These are phyloP conservation scores for Rhinichthys osculus DNA, from an alignment of 2,797 vertebrate genomes.

Conservation along the genomic window DNA sequence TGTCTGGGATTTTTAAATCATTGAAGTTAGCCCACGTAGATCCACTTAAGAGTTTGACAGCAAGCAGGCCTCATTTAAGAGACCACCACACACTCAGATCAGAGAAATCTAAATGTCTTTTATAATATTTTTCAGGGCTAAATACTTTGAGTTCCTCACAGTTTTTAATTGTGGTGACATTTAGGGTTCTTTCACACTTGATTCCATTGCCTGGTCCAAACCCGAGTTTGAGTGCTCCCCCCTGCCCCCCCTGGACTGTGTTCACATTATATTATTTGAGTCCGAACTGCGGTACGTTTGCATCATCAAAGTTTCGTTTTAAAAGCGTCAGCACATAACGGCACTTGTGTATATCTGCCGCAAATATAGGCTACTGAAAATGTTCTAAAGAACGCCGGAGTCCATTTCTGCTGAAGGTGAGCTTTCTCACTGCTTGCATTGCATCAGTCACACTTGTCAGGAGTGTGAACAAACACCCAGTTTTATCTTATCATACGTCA, in stretches of 20 bases:
- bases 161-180: slow-evolving; percentile 22
- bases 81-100: neutral
- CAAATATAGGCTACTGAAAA: too few species aligned
- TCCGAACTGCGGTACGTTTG: neutral
- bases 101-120: slow-evolving; percentile 9
- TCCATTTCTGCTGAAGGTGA: too few species aligned
- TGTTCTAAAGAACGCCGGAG: too few species aligned
- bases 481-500: neutral
- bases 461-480: too few species aligned
- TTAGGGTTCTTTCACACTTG: neutral
- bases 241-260: neutral
- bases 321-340: too few species aligned
- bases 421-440: too few species aligned
- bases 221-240: neutral
- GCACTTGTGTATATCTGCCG: too few species aligned
- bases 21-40: slow-evolving; percentile 41
- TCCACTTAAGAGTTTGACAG: slow-evolving; percentile 41
- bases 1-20: slow-evolving; percentile 56
- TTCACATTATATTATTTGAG: neutral
- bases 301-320: neutral
- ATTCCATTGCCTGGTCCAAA: neutral
- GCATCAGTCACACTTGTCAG: too few species aligned
- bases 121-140: neutral
- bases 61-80: slow-evolving; percentile 24
- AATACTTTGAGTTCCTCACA: slow-evolving; percentile 1